Base-by-base conservation (phyloP, 2,797 vertebrate genomes). In the Thunnus albacares region DNA sequence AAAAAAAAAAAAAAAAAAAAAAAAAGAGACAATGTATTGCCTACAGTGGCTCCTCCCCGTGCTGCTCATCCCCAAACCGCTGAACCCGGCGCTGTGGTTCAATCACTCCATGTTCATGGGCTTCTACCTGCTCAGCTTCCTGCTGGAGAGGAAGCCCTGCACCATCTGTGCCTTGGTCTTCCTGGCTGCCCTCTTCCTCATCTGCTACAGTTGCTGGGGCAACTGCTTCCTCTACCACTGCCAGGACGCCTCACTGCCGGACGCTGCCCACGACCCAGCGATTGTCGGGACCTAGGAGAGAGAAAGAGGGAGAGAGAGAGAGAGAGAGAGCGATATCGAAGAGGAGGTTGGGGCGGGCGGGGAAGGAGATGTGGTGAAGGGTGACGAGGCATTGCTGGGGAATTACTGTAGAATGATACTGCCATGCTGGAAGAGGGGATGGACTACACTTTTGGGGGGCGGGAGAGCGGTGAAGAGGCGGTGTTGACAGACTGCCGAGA, bases 61-160 rank as follows among this genome's bases (percentile, higher is more conserved):
- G 88, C 97, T 99, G 86, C 97, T 99, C 90, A 99, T 99, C 93
- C 98, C 98, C 83, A 99, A 99, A 89, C 98, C 98, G 51, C 95
- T 99, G 92, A 99, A 99, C 94, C 98, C 98, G 2, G 98, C 98
- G 0, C 90, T 99, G 91, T 99, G 98, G 98, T 99, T 99, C 95
- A 99, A 96, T 92, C 98, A 99, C 95, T 99, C 98, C 65, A 97
- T 99, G 97, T 99, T 99, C 91, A 99, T 99, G 98, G 98, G 98
- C 93, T 99, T 99, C 95, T 99, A 99, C 94, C 95, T 99, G 93
- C 97, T 99, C 90, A 99, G 98, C 96, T 99, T 99, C 93, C 95
- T 99, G 89, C 94, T 99, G 96, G 98, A 99, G 93, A 96, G 98
- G 94, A 99, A 99, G 89, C 98, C 98, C 78, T 99, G 98, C 96